Conservation (phyloP, 2,888 invertebrate species). For the Noctua comes region DNA sequence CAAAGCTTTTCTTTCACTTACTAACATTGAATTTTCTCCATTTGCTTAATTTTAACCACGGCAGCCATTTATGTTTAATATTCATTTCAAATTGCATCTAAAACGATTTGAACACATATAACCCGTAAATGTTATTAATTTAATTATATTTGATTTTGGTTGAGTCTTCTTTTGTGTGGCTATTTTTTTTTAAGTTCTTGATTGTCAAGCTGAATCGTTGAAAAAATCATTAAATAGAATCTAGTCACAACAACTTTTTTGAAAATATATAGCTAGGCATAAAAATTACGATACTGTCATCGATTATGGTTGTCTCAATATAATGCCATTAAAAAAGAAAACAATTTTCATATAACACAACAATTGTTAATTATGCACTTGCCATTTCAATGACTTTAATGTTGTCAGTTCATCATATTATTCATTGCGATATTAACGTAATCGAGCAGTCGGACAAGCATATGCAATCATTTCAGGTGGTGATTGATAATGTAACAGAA, state of each 20-base stretch:
- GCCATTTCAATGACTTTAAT: neutral
- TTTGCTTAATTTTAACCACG: neutral
- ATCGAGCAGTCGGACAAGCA: neutral
- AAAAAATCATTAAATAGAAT: too few species aligned
- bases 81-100: constrained; percentile 23
- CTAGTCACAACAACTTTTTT: too few species aligned
- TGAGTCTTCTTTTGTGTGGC: neutral
- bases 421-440: neutral
- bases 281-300: neutral
- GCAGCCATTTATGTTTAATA: constrained; percentile 28
- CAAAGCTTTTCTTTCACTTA: neutral
- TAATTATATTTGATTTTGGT: neutral
- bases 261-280: too few species aligned
- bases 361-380: neutral
- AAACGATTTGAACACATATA: constrained; percentile 30
- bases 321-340: neutral
- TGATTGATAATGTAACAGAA: neutral
- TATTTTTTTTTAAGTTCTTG: neutral
- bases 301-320: neutral
- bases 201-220: neutral
- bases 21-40: neutral
- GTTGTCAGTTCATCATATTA: neutral
- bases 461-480: neutral
- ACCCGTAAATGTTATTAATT: constrained; percentile 25
- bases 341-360: neutral